phyloP scores from a whole-genome alignment of 35 echinoderm and acorn worm species.

The Amphiura filiformis region DNA sequence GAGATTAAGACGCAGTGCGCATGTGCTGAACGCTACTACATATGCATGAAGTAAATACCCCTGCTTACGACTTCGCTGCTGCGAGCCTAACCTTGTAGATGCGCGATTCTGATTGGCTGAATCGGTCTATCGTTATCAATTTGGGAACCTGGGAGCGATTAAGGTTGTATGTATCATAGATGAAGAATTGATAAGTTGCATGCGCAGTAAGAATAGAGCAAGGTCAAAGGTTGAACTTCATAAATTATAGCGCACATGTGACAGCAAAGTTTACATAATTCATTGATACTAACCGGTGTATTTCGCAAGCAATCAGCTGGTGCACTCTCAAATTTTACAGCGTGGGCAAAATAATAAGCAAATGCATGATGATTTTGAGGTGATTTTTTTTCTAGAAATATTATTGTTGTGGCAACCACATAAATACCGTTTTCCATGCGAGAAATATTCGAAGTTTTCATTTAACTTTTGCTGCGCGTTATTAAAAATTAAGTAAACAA shows the following conservation, averaged over 20 bases:
- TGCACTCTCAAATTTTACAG: background rate
- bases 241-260: slow-evolving; percentile 8
- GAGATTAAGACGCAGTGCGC: background rate
- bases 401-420: too few species aligned
- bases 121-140: background rate
- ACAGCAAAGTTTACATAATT: slow-evolving; percentile 4
- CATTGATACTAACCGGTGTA: background rate
- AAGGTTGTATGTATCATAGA: background rate
- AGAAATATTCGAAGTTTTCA: too few species aligned
- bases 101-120: background rate
- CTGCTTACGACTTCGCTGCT: too few species aligned
- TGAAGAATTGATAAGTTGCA: background rate
- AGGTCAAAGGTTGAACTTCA: background rate
- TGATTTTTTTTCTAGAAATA: too few species aligned
- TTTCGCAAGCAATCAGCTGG: slow-evolving; percentile 6
- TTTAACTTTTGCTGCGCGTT: too few species aligned
- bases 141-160: background rate
- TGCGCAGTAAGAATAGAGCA: background rate
- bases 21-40: background rate
- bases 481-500: too few species aligned
- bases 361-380: too few species aligned
- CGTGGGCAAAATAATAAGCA: background rate
- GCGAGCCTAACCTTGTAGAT: background rate
- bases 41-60: background rate
- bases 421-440: too few species aligned